Conservation (phyloP, 1,140 invertebrate genomes). For the Saxidomus purpurata region DNA sequence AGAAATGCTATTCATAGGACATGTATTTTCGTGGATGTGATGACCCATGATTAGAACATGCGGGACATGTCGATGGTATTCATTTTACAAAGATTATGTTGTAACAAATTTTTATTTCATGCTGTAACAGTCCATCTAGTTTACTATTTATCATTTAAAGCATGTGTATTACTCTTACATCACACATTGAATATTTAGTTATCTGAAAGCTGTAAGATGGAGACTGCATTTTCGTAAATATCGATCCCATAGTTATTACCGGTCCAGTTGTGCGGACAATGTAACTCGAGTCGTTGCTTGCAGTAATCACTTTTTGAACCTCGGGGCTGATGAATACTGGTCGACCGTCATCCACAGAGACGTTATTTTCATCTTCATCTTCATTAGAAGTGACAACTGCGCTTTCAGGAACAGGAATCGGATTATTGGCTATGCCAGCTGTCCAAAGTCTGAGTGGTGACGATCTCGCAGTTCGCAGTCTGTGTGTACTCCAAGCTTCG, state of each 20-base stretch:
- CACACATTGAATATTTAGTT: slow-evolving; percentile 9
- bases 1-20: no score
- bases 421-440: slow-evolving; percentile 21
- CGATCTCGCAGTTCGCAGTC: not conserved
- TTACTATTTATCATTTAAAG: slow-evolving; percentile 6
- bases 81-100: no score
- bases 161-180: not conserved
- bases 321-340: slow-evolving; percentile 5
- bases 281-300: slow-evolving; percentile 23
- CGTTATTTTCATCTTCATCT: slow-evolving; percentile 15
- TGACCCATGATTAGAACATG: no score
- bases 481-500: slow-evolving; percentile 16
- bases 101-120: no score
- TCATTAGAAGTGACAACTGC: slow-evolving; percentile 1
- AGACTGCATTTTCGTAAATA: slow-evolving; percentile 10
- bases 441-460: slow-evolving; percentile 19
- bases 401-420: slow-evolving; percentile 19
- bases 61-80: no score
- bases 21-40: no score
- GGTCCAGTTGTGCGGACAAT: slow-evolving; percentile 24
- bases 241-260: slow-evolving; percentile 26
- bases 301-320: slow-evolving; percentile 8
- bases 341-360: not conserved
- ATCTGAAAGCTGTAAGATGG: slow-evolving; percentile 12
- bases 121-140: not conserved